Percentiles rank a stretch among this genome's conserved stretches.
phyloP scores from a whole-genome alignment of 2,797 vertebrate species.

The Silurus lanzhouensis region DNA sequence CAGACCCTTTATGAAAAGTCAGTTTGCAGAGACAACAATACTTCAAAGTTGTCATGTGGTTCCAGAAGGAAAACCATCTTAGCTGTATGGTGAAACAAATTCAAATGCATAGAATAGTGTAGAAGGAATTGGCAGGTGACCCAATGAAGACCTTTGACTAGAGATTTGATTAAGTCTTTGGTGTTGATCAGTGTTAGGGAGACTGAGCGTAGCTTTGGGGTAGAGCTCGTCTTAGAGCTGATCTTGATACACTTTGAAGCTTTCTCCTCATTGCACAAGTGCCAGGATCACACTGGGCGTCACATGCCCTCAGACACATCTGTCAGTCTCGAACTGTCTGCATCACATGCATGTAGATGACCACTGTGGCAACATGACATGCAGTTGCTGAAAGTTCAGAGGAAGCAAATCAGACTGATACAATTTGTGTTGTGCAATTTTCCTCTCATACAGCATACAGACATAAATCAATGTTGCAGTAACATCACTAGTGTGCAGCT shows the following conservation, averaged over 20 bases:
- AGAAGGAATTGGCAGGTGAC: slow-evolving; percentile 9
- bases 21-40: neutral
- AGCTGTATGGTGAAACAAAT: neutral
- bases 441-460: neutral
- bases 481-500: neutral
- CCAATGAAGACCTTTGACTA: neutral
- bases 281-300: slow-evolving; percentile 17
- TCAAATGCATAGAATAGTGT: slow-evolving; percentile 1
- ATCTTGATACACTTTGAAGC: slow-evolving; percentile 46
- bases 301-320: slow-evolving; percentile 31
- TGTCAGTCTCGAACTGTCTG: slow-evolving; percentile 42
- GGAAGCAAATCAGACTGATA: neutral
- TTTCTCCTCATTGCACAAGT: slow-evolving; percentile 33
- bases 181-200: slow-evolving; percentile 39
- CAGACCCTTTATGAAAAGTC: neutral
- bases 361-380: slow-evolving; percentile 27
- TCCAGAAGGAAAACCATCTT: neutral
- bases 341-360: slow-evolving; percentile 21
- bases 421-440: neutral
- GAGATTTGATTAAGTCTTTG: slow-evolving; percentile 7
- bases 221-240: slow-evolving; percentile 20
- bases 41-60: neutral
- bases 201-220: slow-evolving; percentile 22
- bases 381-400: slow-evolving; percentile 15
- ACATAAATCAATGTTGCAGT: slow-evolving; percentile 1